Base-by-base conservation (phyloP, 2,888 invertebrate species). In the Leptopterna dolabrata region DNA sequence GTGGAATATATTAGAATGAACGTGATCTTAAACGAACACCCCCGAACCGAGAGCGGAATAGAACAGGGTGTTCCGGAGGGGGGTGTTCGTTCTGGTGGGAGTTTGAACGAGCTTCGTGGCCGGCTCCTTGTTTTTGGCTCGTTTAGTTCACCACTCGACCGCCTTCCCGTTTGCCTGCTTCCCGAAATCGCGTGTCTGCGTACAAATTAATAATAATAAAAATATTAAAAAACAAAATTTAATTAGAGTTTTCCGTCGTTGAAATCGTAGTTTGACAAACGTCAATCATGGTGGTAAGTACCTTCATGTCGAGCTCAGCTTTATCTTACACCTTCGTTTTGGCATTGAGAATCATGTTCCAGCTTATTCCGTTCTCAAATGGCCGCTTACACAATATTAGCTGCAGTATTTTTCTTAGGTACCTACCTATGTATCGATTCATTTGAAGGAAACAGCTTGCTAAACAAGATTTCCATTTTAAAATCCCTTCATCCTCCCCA, bases 281-380 rank as follows among this genome's bases (percentile, higher is more conserved):
- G 14, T 24, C 45, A 78, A 78, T 19, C 78, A 78, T 78, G 78
- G 78, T 78, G 78, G 78, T 78, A 78, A 78, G 78, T 78, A 78
- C 24, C 27, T 63, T 63, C 63, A 36, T 7, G 13, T 14, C 16
- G 47, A 16, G 13, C 13, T 47, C 13, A 4, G 47, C 47, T 47
- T 13, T 13, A 47, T n/a, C n/a, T n/a, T n/a, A n/a, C n/a, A n/a
- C n/a, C n/a, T n/a, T n/a, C n/a, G n/a, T n/a, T n/a, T n/a, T n/a
- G n/a, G n/a, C n/a, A n/a, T n/a, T n/a, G n/a, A n/a, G n/a, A n/a
- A n/a, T 36, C 36, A 36, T 4, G 36, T 36, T 36, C 7, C 36
- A 7, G 2, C 36, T 36, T 36, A 36, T 36, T 36, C n/a, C n/a
- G n/a, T n/a, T n/a, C n/a, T n/a, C n/a, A n/a, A n/a, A n/a, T n/a